These are phyloP conservation scores for Anhinga rufa DNA, from an alignment of 2,113 vertebrate genomes.

Conservation along the genomic window DNA sequence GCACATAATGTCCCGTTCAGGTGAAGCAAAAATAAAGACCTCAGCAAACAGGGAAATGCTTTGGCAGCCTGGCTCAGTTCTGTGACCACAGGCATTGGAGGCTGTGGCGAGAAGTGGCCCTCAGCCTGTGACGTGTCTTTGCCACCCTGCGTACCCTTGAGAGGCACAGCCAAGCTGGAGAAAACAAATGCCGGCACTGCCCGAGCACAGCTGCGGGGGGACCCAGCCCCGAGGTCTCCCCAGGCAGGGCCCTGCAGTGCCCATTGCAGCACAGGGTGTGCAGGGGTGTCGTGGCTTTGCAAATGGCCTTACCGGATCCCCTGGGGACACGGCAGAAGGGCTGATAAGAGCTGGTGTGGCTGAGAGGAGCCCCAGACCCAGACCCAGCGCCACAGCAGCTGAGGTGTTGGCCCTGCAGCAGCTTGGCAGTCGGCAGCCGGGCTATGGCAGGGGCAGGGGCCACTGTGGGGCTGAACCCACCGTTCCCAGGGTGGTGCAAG, in stretches of 20 bases:
- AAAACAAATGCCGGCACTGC: rapidly evolving
- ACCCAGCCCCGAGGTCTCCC: background rate
- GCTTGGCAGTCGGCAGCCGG: background rate
- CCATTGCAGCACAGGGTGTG: rapidly evolving
- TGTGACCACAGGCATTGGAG: background rate
- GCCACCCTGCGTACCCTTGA: rapidly evolving
- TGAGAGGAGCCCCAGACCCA: background rate
- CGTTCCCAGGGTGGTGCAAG: rapidly evolving
- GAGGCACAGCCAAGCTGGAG: background rate
- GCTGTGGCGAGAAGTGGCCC: rapidly evolving
- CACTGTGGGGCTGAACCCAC: rapidly evolving
- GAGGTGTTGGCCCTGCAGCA: rapidly evolving
- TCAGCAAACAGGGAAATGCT: background rate
- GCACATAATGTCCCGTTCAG: background rate
- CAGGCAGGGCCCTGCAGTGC: rapidly evolving
- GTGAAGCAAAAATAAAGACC: background rate
- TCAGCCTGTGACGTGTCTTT: background rate
- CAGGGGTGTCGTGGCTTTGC: rapidly evolving
- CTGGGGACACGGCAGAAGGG: rapidly evolving
- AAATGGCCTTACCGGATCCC: background rate
- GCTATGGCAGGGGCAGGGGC: rapidly evolving
- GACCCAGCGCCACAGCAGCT: background rate
- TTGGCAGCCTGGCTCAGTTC: background rate
- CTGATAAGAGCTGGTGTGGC: background rate
- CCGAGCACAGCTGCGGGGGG: rapidly evolving